Conservation (phyloP, 1,140 invertebrate genomes). For the Patella vulgata region DNA sequence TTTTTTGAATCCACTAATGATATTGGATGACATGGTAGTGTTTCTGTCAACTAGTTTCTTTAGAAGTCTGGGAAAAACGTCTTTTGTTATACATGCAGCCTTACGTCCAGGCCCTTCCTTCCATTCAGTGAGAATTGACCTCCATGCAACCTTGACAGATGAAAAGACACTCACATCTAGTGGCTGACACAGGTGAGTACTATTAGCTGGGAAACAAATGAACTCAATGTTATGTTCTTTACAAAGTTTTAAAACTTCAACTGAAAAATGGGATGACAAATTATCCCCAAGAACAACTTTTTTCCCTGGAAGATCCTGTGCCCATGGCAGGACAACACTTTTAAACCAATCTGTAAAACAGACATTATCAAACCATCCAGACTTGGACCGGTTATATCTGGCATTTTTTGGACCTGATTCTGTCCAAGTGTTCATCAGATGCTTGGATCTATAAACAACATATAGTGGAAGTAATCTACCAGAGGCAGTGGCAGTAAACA, state of each 20-base stretch:
- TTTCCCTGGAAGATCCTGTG: conserved; percentile 42
- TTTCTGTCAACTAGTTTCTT: too few relatives aligned
- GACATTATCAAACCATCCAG: conserved; percentile 60
- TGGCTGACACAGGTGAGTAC: conserved; percentile 36
- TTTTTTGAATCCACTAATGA: too few relatives aligned
- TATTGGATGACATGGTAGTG: too few relatives aligned
- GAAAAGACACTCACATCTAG: conserved; percentile 42
- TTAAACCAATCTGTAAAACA: conserved; percentile 60
- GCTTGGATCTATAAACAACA: conserved; percentile 60
- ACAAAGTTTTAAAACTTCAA: conserved; percentile 18
- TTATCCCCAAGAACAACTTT: conserved; percentile 66
- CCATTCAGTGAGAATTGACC: conserved; percentile 52
- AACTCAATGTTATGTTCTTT: conserved; percentile 36
- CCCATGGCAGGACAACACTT: conserved; percentile 35
- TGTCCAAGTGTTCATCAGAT: conserved; percentile 53
- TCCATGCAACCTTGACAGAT: conserved; percentile 46
- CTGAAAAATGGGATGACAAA: conserved; percentile 59
- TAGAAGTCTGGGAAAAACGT: too few relatives aligned
- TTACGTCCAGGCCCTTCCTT: too few relatives aligned
- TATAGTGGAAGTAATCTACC: too few relatives aligned
- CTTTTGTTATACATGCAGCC: too few relatives aligned
- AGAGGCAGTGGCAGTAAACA: conserved; percentile 32
- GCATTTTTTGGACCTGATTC: conserved; percentile 45
- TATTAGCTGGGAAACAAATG: conserved; percentile 33
- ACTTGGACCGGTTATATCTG: conserved; percentile 51